Percentiles rank a stretch among this genome's conserved stretches.
phyloP scores from a whole-genome alignment of 2,888 invertebrate species.

The Sinotaia quadrata region DNA sequence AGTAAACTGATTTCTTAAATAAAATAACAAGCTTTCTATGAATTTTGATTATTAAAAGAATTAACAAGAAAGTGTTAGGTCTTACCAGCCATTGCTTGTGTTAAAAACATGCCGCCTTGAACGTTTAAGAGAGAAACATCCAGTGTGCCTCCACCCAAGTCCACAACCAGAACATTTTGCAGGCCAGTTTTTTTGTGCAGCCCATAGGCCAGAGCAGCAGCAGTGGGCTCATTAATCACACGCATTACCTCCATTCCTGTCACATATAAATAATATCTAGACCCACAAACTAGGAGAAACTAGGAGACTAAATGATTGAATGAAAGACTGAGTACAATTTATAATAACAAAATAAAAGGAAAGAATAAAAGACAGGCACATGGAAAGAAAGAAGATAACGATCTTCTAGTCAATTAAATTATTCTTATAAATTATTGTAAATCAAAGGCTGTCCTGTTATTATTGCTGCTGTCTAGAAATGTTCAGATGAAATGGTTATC shows the following conservation, averaged over 20 bases:
- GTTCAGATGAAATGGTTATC: too few relatives aligned
- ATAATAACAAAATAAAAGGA: not conserved
- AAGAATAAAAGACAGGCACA: too few relatives aligned
- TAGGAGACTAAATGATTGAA: not conserved
- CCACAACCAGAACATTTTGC: slow-evolving; percentile 73
- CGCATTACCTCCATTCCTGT: slow-evolving; percentile 73
- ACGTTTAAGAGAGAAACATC: slow-evolving; percentile 74
- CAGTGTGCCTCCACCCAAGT: slow-evolving; percentile 73
- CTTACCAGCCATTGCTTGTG: slow-evolving; percentile 74
- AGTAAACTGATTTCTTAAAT: too few relatives aligned
- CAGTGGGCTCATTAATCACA: slow-evolving; percentile 75
- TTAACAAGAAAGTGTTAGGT: too few relatives aligned
- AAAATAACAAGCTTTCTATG: too few relatives aligned
- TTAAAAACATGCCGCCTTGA: slow-evolving; percentile 75
- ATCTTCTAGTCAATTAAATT: too few relatives aligned
- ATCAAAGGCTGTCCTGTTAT: too few relatives aligned
- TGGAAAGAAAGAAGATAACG: not conserved
- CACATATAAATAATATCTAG: slow-evolving; percentile 17
- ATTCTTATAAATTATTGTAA: too few relatives aligned
- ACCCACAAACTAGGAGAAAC: too few relatives aligned
- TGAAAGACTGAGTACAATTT: not conserved
- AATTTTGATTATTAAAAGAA: too few relatives aligned
- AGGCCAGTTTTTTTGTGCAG: slow-evolving; percentile 73
- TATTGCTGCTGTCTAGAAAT: too few relatives aligned
- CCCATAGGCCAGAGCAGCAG: slow-evolving; percentile 75